phyloP scores from a whole-genome alignment of 2,797 vertebrate species.

The Notamacropus eugenii region DNA sequence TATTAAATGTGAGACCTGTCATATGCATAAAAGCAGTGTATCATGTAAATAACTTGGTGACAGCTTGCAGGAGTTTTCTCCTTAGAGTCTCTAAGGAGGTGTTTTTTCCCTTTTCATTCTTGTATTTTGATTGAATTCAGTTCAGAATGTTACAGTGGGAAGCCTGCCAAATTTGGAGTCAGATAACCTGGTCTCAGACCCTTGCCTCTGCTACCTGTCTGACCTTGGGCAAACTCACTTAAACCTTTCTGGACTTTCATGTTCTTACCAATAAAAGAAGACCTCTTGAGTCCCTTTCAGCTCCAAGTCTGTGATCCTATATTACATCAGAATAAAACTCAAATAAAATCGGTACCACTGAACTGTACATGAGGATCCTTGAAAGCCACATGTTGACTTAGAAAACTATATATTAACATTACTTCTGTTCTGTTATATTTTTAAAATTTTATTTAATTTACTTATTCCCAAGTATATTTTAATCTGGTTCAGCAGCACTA shows the following conservation, averaged over 20 bases:
- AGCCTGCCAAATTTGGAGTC: neutral
- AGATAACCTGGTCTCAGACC: neutral
- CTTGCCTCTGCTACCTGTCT: neutral
- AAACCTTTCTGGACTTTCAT: neutral
- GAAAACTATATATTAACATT: neutral
- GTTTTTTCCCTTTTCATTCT: constrained; percentile 66
- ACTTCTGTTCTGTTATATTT: neutral
- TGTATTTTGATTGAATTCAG: constrained; percentile 61
- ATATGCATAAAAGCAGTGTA: constrained; percentile 64
- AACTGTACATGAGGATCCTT: neutral
- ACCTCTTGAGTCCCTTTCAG: neutral
- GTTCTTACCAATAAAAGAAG: neutral
- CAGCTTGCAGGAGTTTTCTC: constrained; percentile 56
- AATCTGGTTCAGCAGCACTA: neutral
- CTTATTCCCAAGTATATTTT: neutral
- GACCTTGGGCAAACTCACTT: neutral
- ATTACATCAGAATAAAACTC: neutral
- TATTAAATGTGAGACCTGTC: constrained; percentile 48
- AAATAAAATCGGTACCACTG: neutral
- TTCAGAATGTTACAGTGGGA: constrained; percentile 16
- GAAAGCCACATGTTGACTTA: neutral
- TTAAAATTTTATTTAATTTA: neutral
- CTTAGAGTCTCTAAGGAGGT: constrained; percentile 66
- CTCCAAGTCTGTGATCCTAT: neutral
- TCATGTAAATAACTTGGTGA: constrained; percentile 68